phyloP scores from a whole-genome alignment of 2,888 invertebrate genomes.

The Oscheius sp. region DNA sequence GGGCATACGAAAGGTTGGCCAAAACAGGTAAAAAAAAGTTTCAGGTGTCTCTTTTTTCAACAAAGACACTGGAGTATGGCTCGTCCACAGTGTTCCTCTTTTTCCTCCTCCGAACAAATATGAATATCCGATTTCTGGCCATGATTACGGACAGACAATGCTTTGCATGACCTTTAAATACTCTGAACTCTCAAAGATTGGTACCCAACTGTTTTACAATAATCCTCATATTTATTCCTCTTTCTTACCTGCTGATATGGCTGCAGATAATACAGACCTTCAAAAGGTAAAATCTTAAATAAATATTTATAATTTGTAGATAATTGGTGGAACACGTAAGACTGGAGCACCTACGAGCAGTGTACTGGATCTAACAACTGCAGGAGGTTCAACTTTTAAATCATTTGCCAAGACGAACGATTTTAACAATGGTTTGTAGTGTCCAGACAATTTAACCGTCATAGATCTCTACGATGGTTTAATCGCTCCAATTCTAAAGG shows the following conservation, averaged over 20 bases:
- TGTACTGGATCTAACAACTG: slow-evolving; percentile 70
- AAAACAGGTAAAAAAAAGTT: too few relatives aligned
- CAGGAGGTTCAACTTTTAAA: slow-evolving; percentile 77
- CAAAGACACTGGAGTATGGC: slow-evolving; percentile 82
- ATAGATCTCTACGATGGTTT: slow-evolving; percentile 82
- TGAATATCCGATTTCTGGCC: slow-evolving; percentile 81
- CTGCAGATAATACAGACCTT: slow-evolving; percentile 75
- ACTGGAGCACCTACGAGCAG: slow-evolving; percentile 41
- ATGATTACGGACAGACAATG: slow-evolving; percentile 84
- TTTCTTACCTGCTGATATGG: slow-evolving; percentile 77
- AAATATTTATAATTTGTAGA: slow-evolving; percentile 14
- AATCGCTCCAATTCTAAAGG: slow-evolving; percentile 80
- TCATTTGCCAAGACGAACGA: slow-evolving; percentile 85
- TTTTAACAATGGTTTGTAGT: slow-evolving; percentile 80
- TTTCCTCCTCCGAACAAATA: slow-evolving; percentile 77
- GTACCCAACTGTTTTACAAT: slow-evolving; percentile 82
- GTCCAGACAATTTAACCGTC: not conserved
- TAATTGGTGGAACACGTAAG: slow-evolving; percentile 53
- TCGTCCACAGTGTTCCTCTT: slow-evolving; percentile 89
- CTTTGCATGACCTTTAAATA: slow-evolving; percentile 83
- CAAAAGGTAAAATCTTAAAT: slow-evolving; percentile 41
- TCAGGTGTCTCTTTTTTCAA: slow-evolving; percentile 78
- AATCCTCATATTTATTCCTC: slow-evolving; percentile 81
- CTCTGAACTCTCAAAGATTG: slow-evolving; percentile 79
- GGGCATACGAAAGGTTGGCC: slow-evolving; percentile 60